phyloP scores from a whole-genome alignment of 2,113 vertebrate species.

The Festucalex cinctus region DNA sequence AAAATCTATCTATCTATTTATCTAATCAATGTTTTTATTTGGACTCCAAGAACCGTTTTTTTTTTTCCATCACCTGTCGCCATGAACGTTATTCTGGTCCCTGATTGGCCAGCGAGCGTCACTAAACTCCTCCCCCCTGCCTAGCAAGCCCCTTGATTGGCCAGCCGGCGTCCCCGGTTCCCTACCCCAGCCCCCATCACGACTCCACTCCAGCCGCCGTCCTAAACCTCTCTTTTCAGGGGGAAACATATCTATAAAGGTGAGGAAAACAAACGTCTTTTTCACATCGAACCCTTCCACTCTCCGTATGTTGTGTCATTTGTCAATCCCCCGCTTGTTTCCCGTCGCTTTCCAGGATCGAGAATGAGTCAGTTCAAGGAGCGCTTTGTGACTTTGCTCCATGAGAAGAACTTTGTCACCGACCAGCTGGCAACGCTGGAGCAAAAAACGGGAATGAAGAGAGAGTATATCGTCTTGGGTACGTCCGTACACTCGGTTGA shows the following conservation, averaged over 20 bases:
- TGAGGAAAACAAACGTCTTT: background rate
- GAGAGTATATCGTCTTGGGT: conserved; percentile 80
- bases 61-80: conserved; percentile 10
- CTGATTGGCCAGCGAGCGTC: conserved; percentile 43
- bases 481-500: conserved; percentile 19
- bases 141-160: background rate
- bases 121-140: conserved; percentile 31
- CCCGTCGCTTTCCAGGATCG: conserved; percentile 17
- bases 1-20: too few species aligned
- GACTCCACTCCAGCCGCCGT: background rate
- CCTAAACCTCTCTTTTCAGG: background rate
- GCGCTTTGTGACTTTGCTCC: conserved; percentile 75
- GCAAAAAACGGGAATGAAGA: conserved; percentile 76
- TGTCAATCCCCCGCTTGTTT: background rate
- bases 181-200: background rate
- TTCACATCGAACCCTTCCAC: accelerated
- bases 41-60: background rate
- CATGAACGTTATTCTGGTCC: conserved; percentile 1
- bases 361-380: conserved; percentile 68
- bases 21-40: too few species aligned
- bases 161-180: background rate
- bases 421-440: conserved; percentile 76
- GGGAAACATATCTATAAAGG: conserved; percentile 17
- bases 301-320: background rate
- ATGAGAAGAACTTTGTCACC: conserved; percentile 77